Percentiles rank a stretch among this genome's conserved stretches.
These are phyloP conservation scores for Enteromius afrohamiltoni DNA, from an alignment of 2,797 vertebrate species.

Conservation along the genomic window DNA sequence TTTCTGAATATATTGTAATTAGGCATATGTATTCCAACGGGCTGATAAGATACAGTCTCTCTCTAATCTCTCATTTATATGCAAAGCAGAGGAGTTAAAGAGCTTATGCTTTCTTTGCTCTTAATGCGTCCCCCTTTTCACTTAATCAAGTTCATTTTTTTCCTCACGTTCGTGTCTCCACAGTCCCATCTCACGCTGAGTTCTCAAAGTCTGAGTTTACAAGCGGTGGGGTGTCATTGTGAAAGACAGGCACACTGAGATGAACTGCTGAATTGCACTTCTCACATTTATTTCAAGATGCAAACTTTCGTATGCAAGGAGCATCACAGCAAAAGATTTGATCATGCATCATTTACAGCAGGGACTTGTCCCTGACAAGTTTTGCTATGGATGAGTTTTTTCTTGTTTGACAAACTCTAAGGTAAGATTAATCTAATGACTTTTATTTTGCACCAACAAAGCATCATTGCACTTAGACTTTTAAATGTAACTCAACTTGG, in stretches of 20 bases:
- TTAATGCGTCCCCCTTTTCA: constrained; percentile 79
- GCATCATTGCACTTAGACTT: background rate
- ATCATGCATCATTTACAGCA: background rate
- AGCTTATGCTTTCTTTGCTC: constrained; percentile 84
- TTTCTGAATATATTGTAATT: constrained; percentile 88
- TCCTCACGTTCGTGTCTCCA: constrained; percentile 59
- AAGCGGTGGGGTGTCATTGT: constrained; percentile 36
- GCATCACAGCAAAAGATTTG: background rate
- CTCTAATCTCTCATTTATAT: constrained; percentile 92
- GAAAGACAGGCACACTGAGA: constrained; percentile 29
- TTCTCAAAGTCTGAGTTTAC: constrained; percentile 43
- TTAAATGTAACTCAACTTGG: background rate
- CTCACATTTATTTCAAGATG: constrained; percentile 8
- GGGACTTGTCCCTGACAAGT: background rate
- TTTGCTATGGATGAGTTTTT: background rate
- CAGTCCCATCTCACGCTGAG: constrained; percentile 41
- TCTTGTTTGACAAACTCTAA: no score
- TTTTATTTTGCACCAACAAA: background rate
- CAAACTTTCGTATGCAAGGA: constrained; percentile 7
- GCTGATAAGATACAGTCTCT: constrained; percentile 81
- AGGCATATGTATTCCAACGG: constrained; percentile 86
- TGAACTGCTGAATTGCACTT: constrained; percentile 25
- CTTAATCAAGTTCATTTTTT: constrained; percentile 77
- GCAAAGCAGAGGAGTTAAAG: constrained; percentile 83
- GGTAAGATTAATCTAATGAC: background rate